Evolutionary conservation across 2,113 vertebrate species (phyloP), one percentile per base, ranked within the genome.

Genomic region (Murina feae): DNA sequence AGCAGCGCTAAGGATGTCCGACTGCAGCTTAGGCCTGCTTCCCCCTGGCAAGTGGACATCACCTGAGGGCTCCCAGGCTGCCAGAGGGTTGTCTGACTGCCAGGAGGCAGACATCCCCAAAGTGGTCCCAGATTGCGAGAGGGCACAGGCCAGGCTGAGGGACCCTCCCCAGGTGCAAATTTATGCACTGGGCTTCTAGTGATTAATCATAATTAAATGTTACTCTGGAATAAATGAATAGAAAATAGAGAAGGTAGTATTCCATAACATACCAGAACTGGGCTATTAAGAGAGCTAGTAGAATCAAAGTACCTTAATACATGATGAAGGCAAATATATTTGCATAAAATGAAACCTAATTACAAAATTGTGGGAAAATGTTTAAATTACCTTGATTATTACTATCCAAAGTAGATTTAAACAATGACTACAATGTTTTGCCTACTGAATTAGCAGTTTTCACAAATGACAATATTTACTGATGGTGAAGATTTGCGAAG

Each of bases 161-260:
- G n/a, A n/a, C n/a, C n/a, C n/a, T n/a, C n/a, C n/a, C n/a, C n/a
- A n/a, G n/a, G n/a, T n/a, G n/a, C n/a, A n/a, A n/a, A n/a, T n/a
- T n/a, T n/a, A n/a, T n/a, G n/a, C n/a, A n/a, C n/a, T n/a, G n/a
- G n/a, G n/a, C n/a, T n/a, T n/a, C n/a, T n/a, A n/a, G n/a, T n/a
- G n/a, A n/a, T n/a, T n/a, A 83, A 90, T 66, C 55, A 37, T 69
- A 8, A 83, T 78, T 78, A 93, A 90, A 88, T 86, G 35, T 86
- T 63, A 63, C 58, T 78, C n/a, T 80, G 66, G 60, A 39, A 92
- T 9, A 96, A 91, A 1, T 66, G 30, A 94, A 76, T 4, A 93
- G 63, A 55, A 88, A 89, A n/a, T 25, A 94, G 35, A 92, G 72
- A 30, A 91, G 32, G 8, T 37, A 25, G 13, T 75, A 81, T 75